These are phyloP conservation scores for Heliconius hortense DNA, from an alignment of 2,888 invertebrate species.

Conservation along the genomic window DNA sequence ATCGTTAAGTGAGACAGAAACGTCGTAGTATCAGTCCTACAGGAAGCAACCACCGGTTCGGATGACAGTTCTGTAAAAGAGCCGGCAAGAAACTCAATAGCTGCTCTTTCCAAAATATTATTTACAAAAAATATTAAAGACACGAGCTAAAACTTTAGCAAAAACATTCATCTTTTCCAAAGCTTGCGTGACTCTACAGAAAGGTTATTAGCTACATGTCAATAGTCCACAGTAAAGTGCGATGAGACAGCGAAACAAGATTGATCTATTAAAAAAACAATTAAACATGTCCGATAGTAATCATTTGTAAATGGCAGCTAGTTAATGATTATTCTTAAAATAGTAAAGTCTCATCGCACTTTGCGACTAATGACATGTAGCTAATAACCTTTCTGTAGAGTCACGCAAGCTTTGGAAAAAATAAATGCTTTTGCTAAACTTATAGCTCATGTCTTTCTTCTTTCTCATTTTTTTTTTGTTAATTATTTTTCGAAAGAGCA, in stretches of 20 bases:
- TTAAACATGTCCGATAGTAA: neutral
- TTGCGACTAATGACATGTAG: neutral
- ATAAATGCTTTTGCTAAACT: neutral
- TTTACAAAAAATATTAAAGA: too few relatives aligned
- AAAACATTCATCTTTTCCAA: neutral
- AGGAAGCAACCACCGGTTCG: too few relatives aligned
- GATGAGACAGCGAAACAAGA: neutral
- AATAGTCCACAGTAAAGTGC: neutral
- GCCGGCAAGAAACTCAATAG: too few relatives aligned
- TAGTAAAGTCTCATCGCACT: neutral
- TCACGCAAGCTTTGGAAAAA: conserved; percentile 8
- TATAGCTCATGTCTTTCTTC: too few relatives aligned
- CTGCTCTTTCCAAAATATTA: too few relatives aligned
- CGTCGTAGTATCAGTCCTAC: too few relatives aligned
- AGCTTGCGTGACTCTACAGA: conserved; percentile 10
- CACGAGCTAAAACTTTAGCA: neutral
- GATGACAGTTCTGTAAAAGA: too few relatives aligned
- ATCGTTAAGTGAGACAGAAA: too few relatives aligned
- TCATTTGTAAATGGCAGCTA: neutral
- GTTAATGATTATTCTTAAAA: neutral
- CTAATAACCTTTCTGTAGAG: neutral
- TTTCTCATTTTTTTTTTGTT: too few relatives aligned
- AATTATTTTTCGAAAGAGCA: too few relatives aligned
- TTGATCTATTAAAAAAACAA: conserved; percentile 5
- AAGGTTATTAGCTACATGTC: neutral